phyloP scores from a whole-genome alignment of 1,140 invertebrate species.

The Macrotrachela quadricornifera region DNA sequence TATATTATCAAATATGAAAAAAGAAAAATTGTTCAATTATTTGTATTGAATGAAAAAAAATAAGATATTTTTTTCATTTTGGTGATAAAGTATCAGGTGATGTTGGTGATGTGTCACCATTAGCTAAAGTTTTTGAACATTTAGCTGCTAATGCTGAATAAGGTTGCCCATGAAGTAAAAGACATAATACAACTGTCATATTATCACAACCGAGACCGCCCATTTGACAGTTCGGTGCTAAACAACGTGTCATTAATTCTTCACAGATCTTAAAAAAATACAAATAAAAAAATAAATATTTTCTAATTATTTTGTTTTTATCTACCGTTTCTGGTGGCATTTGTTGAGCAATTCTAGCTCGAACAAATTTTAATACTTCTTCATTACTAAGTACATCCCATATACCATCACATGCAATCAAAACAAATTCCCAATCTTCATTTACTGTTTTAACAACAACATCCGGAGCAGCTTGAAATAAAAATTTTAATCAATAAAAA shows the following conservation, averaged over 20 bases:
- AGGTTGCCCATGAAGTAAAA: conserved; percentile 48
- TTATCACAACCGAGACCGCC: conserved; percentile 91
- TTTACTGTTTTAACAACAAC: conserved; percentile 55
- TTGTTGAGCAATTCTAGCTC: conserved; percentile 49
- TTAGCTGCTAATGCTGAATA: conserved; percentile 41
- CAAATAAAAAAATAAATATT: neutral
- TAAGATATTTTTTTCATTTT: too few species aligned
- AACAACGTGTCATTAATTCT: conserved; percentile 68
- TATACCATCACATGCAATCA: conserved; percentile 92
- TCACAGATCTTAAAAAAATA: conserved; percentile 53
- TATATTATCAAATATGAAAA: too few species aligned
- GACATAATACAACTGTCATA: conserved; percentile 79
- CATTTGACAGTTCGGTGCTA: conserved; percentile 84
- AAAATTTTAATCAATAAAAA: conserved; percentile 13
- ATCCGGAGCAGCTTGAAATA: conserved; percentile 81
- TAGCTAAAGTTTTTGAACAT: conserved; percentile 13
- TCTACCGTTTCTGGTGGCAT: conserved; percentile 58
- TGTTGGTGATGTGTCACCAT: too few species aligned
- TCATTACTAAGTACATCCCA: conserved; percentile 92
- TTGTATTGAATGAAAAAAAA: too few species aligned
- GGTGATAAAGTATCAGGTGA: too few species aligned
- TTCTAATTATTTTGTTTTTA: neutral
- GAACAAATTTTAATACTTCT: conserved; percentile 76
- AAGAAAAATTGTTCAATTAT: too few species aligned
- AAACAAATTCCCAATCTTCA: conserved; percentile 82